Conservation (phyloP, 2,113 vertebrate genomes). For the Pterophyllum scalare region DNA sequence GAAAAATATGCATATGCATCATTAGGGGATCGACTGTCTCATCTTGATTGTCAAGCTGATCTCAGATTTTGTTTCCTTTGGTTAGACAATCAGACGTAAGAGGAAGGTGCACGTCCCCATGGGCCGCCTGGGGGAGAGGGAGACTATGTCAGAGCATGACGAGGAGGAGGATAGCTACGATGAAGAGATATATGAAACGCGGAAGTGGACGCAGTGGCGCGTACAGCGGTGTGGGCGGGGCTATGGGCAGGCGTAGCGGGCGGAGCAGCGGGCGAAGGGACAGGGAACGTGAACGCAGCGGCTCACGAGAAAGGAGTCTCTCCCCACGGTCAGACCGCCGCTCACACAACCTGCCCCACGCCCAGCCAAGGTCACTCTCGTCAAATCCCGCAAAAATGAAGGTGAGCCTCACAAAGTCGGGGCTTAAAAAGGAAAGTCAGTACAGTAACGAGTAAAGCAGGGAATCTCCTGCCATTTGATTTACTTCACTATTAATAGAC, state of each 20-base stretch:
- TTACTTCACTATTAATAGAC: slow-evolving; percentile 5
- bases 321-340: slow-evolving; percentile 92
- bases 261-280: slow-evolving; percentile 86
- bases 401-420: slow-evolving; percentile 85
- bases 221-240: slow-evolving; percentile 78
- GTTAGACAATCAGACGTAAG: slow-evolving; percentile 95
- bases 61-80: slow-evolving; percentile 13
- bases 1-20: neutral
- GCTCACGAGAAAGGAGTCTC: slow-evolving; percentile 91
- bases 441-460: neutral
- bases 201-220: slow-evolving; percentile 84
- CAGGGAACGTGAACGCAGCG: slow-evolving; percentile 88
- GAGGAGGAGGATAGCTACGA: slow-evolving; percentile 97
- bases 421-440: neutral
- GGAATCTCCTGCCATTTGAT: slow-evolving; percentile 39
- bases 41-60: neutral
- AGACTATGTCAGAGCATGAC: slow-evolving; percentile 92
- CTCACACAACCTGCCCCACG: slow-evolving; percentile 91
- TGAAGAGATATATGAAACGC: slow-evolving; percentile 89
- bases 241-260: slow-evolving; percentile 78
- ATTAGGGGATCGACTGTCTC: slow-evolving; percentile 2
- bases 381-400: slow-evolving; percentile 98
- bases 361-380: slow-evolving; percentile 95
- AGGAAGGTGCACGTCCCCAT: slow-evolving; percentile 95
- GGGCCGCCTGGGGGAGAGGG: slow-evolving; percentile 88